Evolutionary conservation across 2,888 invertebrate genomes (phyloP).

Genomic region (Drosophila imparisetae): DNA sequence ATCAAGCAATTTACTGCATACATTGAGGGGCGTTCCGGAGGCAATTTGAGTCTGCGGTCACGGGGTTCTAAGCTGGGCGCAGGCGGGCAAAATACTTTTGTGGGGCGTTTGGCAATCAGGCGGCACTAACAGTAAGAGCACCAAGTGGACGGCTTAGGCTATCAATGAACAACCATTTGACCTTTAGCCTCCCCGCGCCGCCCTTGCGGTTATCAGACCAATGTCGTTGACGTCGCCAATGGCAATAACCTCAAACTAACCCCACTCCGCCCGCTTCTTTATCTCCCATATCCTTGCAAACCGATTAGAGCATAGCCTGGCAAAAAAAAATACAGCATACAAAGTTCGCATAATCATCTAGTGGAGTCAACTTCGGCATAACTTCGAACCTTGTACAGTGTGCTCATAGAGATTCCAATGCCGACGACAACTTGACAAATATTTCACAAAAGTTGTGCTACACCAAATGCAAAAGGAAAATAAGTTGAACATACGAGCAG

Average conservation of each 20-base stretch:
- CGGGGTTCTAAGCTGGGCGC: conserved; percentile 19
- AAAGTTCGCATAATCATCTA: conserved; percentile 34
- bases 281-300: background rate
- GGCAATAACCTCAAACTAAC: conserved; percentile 5
- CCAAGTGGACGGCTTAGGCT: conserved; percentile 51
- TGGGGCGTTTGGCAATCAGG: conserved; percentile 40
- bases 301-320: conserved; percentile 18
- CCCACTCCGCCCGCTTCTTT: background rate
- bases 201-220: conserved; percentile 34
- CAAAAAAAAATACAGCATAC: conserved; percentile 13
- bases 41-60: conserved; percentile 48
- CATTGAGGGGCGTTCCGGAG: conserved; percentile 53
- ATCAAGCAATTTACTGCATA: conserved; percentile 74
- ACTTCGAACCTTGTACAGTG: conserved; percentile 38
- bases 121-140: conserved; percentile 50
- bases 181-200: conserved; percentile 29
- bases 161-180: conserved; percentile 63
- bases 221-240: conserved; percentile 25
- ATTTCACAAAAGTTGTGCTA: conserved; percentile 44
- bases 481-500: background rate
- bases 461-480: conserved; percentile 2
- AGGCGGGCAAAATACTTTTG: background rate
- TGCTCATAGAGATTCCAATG: conserved; percentile 53
- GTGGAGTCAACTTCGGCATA: conserved; percentile 53
- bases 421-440: conserved; percentile 59